Base-by-base conservation (phyloP, 2,888 invertebrate genomes). In the Melinaea menophilus region DNA sequence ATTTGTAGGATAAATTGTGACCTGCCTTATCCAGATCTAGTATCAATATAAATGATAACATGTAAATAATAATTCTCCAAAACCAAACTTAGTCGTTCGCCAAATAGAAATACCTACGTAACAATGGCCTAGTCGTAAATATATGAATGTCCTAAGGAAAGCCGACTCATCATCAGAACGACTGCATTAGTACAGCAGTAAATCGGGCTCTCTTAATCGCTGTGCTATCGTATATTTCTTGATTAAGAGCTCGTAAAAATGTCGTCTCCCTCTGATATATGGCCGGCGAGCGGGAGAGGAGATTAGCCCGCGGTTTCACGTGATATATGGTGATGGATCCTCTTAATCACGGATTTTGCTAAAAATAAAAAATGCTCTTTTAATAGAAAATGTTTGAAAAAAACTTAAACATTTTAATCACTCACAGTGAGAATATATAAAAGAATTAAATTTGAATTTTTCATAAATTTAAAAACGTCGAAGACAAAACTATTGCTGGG, bases 151-250 rank as follows among this genome's bases (percentile, higher is more conserved):
- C 31, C 51, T 34, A 9, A 41, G 60, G 34, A 31, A 41, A 72
- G 73, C 69, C 72, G 70, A 70, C 82, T 76, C 73, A 82, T 85
- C 81, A 86, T 77, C 71, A 71, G 68, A 78, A 79, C 80, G 83
- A 88, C 82, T 86, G 85, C 88, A 88, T 89, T 88, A 89, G 81
- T 82, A 72, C 76, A 78, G 71, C 76, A 82, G 79, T 84, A 84
- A 85, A 80, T 83, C 80, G 80, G 78, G 78, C 76, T 59, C 79
- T 82, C 84, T 85, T 87, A 86, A 88, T 87, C 86, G 85, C 70
- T 75, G 78, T 79, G 77, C 85, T 84, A 84, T 84, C 87, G 81
- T 86, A 88, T 88, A 88, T 85, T 86, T 89, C 89, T 89, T 78
- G 77, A 78, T 78, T 78, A 78, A 76, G 75, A 72, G 77, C 80